These are phyloP conservation scores for Peromyscus californicus DNA, from an alignment of 2,113 vertebrate species.

Conservation along the genomic window DNA sequence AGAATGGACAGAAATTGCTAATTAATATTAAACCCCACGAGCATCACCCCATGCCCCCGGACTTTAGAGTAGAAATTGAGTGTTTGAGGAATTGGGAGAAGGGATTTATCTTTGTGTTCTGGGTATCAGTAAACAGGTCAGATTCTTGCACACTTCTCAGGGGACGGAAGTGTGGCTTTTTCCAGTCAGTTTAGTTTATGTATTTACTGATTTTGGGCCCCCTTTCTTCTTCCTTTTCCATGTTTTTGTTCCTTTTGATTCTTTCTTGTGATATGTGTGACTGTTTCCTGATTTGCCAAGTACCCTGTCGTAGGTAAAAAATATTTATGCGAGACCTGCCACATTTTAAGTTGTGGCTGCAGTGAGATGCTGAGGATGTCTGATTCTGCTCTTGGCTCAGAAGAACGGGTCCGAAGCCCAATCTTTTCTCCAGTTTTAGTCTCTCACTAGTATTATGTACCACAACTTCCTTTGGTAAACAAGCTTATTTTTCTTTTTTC, in stretches of 20 bases:
- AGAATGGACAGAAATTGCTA: not conserved
- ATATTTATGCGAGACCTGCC: conserved; percentile 30
- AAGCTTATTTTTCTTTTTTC: conserved; percentile 8
- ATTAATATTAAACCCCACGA: not conserved
- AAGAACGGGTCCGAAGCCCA: not conserved
- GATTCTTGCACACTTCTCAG: not conserved
- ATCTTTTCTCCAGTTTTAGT: not conserved
- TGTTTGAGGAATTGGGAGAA: not conserved
- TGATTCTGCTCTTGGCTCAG: not conserved
- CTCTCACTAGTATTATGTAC: not conserved
- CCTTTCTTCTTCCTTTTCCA: not conserved
- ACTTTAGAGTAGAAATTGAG: not conserved
- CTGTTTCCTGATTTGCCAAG: conserved; percentile 43
- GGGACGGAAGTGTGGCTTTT: not conserved
- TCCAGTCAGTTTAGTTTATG: not conserved
- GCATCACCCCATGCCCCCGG: rapidly evolving
- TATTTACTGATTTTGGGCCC: conserved; percentile 12
- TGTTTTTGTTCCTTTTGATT: conserved; percentile 4
- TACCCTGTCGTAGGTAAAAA: conserved; percentile 47
- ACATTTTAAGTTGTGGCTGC: conserved; percentile 22
- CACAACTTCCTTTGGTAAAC: conserved; percentile 32
- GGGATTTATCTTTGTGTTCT: not conserved
- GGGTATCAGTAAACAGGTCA: not conserved
- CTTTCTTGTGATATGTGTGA: not conserved
- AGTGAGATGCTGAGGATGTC: not conserved